Percentiles rank a stretch among this genome's conserved stretches.
phyloP scores from a whole-genome alignment of 2,888 invertebrate genomes.

The Pyrrhosoma nymphula region DNA sequence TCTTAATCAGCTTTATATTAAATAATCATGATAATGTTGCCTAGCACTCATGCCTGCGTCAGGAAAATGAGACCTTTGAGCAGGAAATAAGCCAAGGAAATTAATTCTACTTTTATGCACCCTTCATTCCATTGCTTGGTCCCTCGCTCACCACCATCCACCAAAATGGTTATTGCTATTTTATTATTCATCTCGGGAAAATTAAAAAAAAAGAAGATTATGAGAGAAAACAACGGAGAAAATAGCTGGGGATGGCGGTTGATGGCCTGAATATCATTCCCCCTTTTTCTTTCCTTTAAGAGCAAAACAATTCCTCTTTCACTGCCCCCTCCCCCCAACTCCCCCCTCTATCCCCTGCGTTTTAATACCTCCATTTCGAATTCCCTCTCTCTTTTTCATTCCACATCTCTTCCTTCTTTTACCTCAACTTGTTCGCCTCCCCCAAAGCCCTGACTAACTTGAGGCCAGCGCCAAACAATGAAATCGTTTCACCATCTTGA shows the following conservation, averaged over 20 bases:
- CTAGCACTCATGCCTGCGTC: not conserved
- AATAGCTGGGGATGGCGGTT: not conserved
- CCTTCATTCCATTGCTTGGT: not conserved
- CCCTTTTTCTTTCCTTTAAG: not conserved
- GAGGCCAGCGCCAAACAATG: not conserved
- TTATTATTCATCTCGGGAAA: conserved; percentile 40
- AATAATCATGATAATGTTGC: not conserved
- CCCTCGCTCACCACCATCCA: not conserved
- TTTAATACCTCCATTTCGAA: conserved; percentile 21
- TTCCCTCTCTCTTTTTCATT: not conserved
- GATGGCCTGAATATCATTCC: not conserved
- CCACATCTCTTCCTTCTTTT: not conserved
- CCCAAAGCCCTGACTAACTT: not conserved
- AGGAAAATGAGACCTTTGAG: not conserved
- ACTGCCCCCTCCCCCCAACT: not conserved
- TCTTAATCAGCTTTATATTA: not conserved
- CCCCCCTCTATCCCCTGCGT: not conserved
- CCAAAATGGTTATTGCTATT: conserved; percentile 33
- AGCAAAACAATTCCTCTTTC: conserved; percentile 16
- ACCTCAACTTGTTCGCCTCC: not conserved
- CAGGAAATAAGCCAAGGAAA: not conserved
- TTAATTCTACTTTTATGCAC: not conserved
- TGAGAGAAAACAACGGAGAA: not conserved
- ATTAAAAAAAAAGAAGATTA: not conserved
- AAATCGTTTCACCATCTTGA: conserved; percentile 22